phyloP scores from a whole-genome alignment of 2,797 vertebrate genomes.

The Podargus strigoides region DNA sequence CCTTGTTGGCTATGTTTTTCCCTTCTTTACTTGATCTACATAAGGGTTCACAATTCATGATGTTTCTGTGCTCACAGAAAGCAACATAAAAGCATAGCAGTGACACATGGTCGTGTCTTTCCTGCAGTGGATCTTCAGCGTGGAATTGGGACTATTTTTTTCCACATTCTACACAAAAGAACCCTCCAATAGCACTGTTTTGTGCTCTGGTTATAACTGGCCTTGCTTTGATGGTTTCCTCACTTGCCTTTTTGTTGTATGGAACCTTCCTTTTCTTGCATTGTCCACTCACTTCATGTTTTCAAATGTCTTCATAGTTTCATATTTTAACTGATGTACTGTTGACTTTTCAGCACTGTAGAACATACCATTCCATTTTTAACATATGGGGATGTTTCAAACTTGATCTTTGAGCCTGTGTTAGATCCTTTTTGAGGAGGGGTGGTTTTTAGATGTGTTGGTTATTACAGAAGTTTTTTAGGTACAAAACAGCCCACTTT shows the following conservation, averaged over 20 bases:
- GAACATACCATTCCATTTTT: neutral
- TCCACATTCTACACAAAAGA: neutral
- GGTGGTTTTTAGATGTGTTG: neutral
- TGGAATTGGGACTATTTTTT: neutral
- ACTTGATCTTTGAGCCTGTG: neutral
- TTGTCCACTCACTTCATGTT: neutral
- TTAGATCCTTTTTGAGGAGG: neutral
- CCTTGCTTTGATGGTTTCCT: neutral
- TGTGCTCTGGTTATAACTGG: neutral
- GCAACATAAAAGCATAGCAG: neutral
- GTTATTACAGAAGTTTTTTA: neutral
- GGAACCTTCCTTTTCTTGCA: neutral
- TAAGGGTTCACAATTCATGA: neutral
- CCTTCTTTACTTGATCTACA: neutral
- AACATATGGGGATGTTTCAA: neutral
- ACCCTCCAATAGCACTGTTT: neutral
- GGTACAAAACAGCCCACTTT: neutral
- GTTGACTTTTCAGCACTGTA: neutral
- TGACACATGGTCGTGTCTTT: neutral
- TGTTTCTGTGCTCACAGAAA: neutral
- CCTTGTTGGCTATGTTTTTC: neutral
- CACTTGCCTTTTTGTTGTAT: neutral
- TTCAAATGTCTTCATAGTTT: neutral
- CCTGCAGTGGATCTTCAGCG: neutral
- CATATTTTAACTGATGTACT: neutral